Evolutionary conservation across 2,797 vertebrate genomes (phyloP).

Genomic region (Fratercula arctica): DNA sequence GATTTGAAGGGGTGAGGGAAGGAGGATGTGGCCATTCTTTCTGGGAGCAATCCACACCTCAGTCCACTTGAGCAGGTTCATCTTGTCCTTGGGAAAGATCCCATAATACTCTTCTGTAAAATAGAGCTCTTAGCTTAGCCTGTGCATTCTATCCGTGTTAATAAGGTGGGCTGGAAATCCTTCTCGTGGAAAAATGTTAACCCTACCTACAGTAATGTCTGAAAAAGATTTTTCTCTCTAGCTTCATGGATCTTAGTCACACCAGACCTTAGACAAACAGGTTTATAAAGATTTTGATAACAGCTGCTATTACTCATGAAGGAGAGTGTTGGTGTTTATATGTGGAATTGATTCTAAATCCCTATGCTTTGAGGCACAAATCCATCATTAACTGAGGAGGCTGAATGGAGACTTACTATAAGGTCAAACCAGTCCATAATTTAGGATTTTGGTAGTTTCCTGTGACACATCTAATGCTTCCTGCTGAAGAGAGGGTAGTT

Average conservation of each 20-base stretch:
- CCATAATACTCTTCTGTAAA: neutral
- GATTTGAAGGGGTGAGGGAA: neutral
- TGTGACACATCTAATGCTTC: neutral
- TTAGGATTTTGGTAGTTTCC: neutral
- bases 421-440: neutral
- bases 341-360: conserved; percentile 1
- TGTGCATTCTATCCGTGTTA: neutral
- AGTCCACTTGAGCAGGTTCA: neutral
- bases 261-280: neutral
- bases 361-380: neutral
- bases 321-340: neutral
- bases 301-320: neutral
- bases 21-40: neutral
- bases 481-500: neutral
- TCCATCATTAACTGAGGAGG: neutral
- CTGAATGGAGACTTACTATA: neutral
- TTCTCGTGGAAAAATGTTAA: neutral
- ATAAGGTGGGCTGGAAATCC: neutral
- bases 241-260: neutral
- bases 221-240: neutral
- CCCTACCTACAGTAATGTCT: neutral
- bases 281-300: neutral
- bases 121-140: neutral
- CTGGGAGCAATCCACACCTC: neutral
- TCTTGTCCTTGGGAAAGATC: neutral